Base-by-base conservation (phyloP, 2,888 invertebrate genomes). In the Mythimna impura region DNA sequence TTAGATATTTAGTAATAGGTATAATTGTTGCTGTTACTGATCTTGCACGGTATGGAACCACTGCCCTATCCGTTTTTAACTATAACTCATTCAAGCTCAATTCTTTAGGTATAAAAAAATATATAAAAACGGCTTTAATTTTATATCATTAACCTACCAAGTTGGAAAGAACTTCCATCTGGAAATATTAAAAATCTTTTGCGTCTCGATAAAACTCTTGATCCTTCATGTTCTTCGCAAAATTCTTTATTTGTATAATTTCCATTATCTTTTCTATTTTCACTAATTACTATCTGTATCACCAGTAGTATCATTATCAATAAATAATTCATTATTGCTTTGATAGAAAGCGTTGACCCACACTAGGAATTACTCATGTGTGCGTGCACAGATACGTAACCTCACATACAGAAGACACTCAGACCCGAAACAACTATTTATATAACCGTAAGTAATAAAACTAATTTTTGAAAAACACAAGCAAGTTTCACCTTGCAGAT, bases 91-190 rank as follows among this genome's bases (percentile, higher is more conserved):
- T 2, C 55, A 55, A 55, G 25, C 14, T 25, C 6, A 2, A 12
- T 55, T 14, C 7, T 14, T 55, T 7, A 1, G 1, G 2, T 1
- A 25, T 30, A 17, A 55, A 54, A 25, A 3, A 55, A 25, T 7
- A 14, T 8, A 4, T 22, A 47, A 1, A 1, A 14, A 43, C 43
- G 12, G 12, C 43, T 47, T 47, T 12, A 17, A 7, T 30, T 30
- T 30, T 17, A 8, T 2, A 47, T 57, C 3, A 3, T 7, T 34
- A 10, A 78, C 89, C 87, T 87, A 96, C 97, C 96, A 81, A 97
- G 93, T 93, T 97, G 97, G 80, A 97, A 92, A 3, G 97, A 97
- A 84, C 97, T 97, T 54, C 97, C 97, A 80, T 97, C 96, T 1
- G 97, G 97, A 90, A 97, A 97, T 75, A 96, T 92, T 69, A 97